phyloP scores from a whole-genome alignment of 2,113 vertebrate genomes.

The Zosterops japonicus region DNA sequence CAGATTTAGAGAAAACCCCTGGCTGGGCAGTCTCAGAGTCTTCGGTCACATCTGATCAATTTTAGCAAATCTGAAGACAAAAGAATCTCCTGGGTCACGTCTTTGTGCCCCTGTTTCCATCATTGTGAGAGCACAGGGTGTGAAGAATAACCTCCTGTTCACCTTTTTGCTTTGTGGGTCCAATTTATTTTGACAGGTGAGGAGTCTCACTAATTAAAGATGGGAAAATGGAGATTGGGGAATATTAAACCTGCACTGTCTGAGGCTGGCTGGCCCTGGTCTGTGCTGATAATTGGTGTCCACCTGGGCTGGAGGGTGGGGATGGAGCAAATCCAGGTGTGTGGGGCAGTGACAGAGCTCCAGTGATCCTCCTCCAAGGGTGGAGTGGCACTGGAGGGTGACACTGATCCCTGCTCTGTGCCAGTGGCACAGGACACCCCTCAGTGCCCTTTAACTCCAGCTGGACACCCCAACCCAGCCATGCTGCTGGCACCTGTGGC shows the following conservation, averaged over 20 bases:
- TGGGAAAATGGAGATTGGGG: not conserved
- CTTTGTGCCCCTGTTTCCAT: not conserved
- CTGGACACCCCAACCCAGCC: not conserved
- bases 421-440: not conserved
- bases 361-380: not conserved
- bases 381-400: rapidly evolving
- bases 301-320: not conserved
- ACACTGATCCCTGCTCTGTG: not conserved
- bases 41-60: not conserved
- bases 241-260: not conserved
- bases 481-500: not conserved
- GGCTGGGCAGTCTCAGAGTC: not conserved
- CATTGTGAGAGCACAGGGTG: no score
- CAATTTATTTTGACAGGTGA: not conserved
- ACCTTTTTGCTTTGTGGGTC: not conserved
- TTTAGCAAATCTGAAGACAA: not conserved
- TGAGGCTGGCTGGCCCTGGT: not conserved
- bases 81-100: not conserved
- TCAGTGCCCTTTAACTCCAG: not conserved
- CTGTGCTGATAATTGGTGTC: not conserved
- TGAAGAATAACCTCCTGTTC: not conserved
- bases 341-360: rapidly evolving
- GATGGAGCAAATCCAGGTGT: not conserved
- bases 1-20: not conserved
- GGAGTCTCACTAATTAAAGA: not conserved